Evolutionary conservation across 2,888 invertebrate genomes (phyloP), one percentile per base, ranked within the genome.

Genomic region (Mycalesis mineus): DNA sequence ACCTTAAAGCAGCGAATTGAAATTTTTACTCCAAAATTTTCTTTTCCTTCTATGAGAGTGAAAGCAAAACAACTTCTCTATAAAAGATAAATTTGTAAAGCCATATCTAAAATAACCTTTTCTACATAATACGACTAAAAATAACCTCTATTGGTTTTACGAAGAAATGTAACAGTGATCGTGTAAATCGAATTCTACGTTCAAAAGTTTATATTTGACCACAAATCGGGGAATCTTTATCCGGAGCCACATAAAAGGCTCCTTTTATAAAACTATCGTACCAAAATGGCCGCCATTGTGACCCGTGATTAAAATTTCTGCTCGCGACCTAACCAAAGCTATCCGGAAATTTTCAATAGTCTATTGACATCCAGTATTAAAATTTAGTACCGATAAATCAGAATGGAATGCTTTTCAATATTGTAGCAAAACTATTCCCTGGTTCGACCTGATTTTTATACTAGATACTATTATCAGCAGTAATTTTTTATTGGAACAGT

Each of bases 271-370:
- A 62, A 62, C 62, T 57, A 62, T 57, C 47, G 54, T 50, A 56
- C 37, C 52, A 52, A 57, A 52, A 57, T 51, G 29, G 33, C 42
- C 2, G 31, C 50, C 31, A 57, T 62, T 60, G 57, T 57, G 51
- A 57, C 50, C 57, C 52, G 47, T 62, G 62, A 62, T 62, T 62
- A 62, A 62, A 62, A 60, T 52, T 55, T 56, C 50, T 55, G 58
- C 36, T 45, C 52, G 13, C 44, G 41, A 61, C 36, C 48, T 36
- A 42, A 50, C 56, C 49, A 15, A 56, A 42, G 37, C 49, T 49
- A 15, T 41, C 15, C 39, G 50, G 50, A 40, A 33, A 42, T 42
- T 52, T 56, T 50, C 50, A 50, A 56, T 56, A 50, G 56, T 50
- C 49, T 56, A 56, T 56, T 56, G 56, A 50, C 50, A 52, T 52